Percentiles rank a stretch among this genome's conserved stretches.
Evolutionary conservation across 2,797 vertebrate species (phyloP).

Genomic region (Telmatherina bonti): DNA sequence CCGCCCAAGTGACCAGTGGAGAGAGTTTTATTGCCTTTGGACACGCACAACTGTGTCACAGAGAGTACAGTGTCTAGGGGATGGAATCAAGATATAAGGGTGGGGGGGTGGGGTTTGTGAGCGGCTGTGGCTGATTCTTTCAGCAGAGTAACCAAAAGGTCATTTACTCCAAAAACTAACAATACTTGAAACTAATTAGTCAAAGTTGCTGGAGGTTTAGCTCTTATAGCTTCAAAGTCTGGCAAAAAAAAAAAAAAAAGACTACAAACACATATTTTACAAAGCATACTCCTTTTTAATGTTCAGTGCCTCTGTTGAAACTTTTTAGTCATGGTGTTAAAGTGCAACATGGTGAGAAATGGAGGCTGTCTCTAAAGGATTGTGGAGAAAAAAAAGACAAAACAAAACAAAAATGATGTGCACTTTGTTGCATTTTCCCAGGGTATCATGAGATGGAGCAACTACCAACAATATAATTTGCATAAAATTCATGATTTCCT

Average conservation of each 20-base stretch:
- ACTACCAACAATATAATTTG: constrained; percentile 28
- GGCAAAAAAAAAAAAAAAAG: neutral
- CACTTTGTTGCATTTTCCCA: constrained; percentile 18
- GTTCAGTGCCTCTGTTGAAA: neutral
- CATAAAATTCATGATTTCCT: constrained; percentile 33
- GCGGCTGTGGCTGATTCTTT: constrained; percentile 19
- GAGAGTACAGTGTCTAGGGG: constrained; percentile 17
- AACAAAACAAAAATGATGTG: neutral
- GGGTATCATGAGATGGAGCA: constrained; percentile 25
- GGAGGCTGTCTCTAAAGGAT: neutral
- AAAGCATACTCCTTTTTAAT: neutral
- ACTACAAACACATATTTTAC: neutral
- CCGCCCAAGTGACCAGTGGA: constrained; percentile 60
- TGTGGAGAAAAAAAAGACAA: neutral
- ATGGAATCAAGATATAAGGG: constrained; percentile 24
- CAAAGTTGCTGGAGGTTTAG: neutral
- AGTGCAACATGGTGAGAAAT: constrained; percentile 1
- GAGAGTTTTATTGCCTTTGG: constrained; percentile 57
- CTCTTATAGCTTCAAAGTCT: neutral
- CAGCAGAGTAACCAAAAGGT: neutral
- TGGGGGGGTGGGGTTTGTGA: constrained; percentile 23
- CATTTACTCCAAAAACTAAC: neutral
- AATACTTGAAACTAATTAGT: neutral
- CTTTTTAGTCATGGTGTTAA: neutral
- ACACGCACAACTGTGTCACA: constrained; percentile 33